Conservation (phyloP, 2,888 invertebrate genomes). For the Tenodera sinensis region DNA sequence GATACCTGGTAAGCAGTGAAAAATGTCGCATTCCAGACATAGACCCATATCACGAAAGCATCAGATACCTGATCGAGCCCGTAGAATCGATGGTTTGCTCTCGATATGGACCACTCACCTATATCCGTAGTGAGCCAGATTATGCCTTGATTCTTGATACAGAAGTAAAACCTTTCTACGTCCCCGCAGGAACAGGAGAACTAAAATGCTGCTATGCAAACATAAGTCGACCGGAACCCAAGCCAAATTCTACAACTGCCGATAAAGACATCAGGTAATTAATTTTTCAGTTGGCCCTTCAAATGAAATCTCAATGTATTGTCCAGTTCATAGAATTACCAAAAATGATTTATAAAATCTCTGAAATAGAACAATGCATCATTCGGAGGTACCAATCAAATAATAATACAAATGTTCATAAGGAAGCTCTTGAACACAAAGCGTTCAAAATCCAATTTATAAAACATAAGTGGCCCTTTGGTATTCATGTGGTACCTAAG, state of each 20-base stretch:
- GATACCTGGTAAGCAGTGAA: conserved; percentile 55
- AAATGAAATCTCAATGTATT: no score
- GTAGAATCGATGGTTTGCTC: conserved; percentile 54
- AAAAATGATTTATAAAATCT: no score
- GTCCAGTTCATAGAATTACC: no score
- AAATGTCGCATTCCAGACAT: conserved; percentile 61
- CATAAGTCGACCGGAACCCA: conserved; percentile 36
- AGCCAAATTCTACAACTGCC: neutral
- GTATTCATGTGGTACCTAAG: no score
- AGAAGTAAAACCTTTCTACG: conserved; percentile 38
- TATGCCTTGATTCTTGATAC: conserved; percentile 36
- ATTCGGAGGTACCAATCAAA: no score
- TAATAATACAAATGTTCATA: no score
- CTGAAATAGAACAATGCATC: no score
- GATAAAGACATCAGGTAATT: neutral
- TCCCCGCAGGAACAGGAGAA: conserved; percentile 15
- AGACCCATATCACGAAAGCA: conserved; percentile 51
- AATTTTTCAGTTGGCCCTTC: no score
- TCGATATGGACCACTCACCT: conserved; percentile 40
- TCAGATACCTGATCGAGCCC: conserved; percentile 52
- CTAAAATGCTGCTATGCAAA: conserved; percentile 42
- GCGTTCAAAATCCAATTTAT: no score
- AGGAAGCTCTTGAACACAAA: no score
- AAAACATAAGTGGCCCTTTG: no score
- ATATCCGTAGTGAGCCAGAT: conserved; percentile 24